Evolutionary conservation across 37 sponge, comb jelly and placozoan species (phyloP), one percentile per base, ranked within the genome.

Genomic region (Geodia barretti): DNA sequence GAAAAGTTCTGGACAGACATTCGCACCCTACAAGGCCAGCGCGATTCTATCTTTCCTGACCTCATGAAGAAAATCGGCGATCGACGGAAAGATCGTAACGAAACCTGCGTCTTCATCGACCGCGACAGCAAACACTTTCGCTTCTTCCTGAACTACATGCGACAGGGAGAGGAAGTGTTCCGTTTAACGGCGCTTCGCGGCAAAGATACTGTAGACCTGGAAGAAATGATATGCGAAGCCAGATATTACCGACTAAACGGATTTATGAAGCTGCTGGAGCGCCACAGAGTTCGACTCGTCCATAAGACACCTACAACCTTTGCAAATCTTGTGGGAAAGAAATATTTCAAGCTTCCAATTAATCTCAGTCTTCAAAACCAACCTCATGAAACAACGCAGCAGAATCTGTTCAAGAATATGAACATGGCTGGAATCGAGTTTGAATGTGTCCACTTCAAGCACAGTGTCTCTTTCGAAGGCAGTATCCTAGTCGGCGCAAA

Each of bases 111-210:
- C n/a, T 84, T 84, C 60, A 84, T 87, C 33, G 88, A 87, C 41
- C 68, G 88, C 4, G 82, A 87, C 43, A 36, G 71, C 3, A 73
- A 75, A 41, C 72, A 81, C 82, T 87, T 87, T 64, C 34, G 47
- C n/a, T 58, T 76, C 30, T 81, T 87, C 29, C 77, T 87, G 41
- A 81, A 81, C 58, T 87, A 60, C 72, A 33, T 87, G 30, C 79
- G 88, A 4, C 68, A 76, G 28, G 77, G 77, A 7, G 82, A 75
- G 32, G 41, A 70, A 39, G 71, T 72, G 43, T 26, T 71, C 32
- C 21, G 24, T 35, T 39, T 61, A 0, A 4, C 64, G 39, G 33
- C 64, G 0, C 11, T 78, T 0, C 60, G 36, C 1, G 54, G 41
- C 8, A 31, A 20, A 14, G 66, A 64, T 32, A 11, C 21, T 32